Conservation (phyloP, 2,113 vertebrate species). For the Galemys pyrenaicus region DNA sequence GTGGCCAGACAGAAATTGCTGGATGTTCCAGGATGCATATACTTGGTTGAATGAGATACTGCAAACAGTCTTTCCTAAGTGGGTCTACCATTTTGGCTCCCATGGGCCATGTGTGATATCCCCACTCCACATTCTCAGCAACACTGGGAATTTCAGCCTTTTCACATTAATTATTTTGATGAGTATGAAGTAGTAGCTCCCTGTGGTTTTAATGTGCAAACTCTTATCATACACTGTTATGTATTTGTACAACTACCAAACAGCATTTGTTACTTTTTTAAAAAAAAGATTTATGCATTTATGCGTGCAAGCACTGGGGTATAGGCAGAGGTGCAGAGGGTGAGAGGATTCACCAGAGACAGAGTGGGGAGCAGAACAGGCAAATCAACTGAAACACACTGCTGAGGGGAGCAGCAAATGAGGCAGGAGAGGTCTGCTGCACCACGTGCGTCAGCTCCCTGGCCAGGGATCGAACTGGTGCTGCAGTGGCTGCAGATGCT, state of each 20-base stretch:
- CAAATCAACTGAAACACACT: too few species aligned
- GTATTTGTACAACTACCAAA: background rate
- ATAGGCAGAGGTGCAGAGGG: too few species aligned
- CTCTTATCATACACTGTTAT: background rate
- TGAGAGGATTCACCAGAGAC: too few species aligned
- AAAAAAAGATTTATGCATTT: too few species aligned
- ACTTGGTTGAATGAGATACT: background rate
- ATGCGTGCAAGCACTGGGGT: too few species aligned
- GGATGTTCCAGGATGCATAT: background rate
- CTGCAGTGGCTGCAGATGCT: too few species aligned
- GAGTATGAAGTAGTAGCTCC: background rate
- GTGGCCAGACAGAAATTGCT: background rate
- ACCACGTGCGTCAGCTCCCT: too few species aligned
- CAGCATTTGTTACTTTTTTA: too few species aligned
- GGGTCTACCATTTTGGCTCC: background rate
- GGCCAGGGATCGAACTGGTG: too few species aligned
- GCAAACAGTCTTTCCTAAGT: background rate
- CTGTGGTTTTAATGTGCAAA: background rate
- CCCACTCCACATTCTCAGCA: background rate
- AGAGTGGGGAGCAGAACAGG: too few species aligned
- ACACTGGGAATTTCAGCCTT: background rate
- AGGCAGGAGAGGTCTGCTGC: too few species aligned
- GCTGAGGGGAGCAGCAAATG: too few species aligned
- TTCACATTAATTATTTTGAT: background rate
- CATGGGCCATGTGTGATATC: background rate